A percentile compares a stretch with the other conserved stretches of the same genome.
phyloP scores from a whole-genome alignment of 2,888 invertebrate species.

The Carabus problematicus region DNA sequence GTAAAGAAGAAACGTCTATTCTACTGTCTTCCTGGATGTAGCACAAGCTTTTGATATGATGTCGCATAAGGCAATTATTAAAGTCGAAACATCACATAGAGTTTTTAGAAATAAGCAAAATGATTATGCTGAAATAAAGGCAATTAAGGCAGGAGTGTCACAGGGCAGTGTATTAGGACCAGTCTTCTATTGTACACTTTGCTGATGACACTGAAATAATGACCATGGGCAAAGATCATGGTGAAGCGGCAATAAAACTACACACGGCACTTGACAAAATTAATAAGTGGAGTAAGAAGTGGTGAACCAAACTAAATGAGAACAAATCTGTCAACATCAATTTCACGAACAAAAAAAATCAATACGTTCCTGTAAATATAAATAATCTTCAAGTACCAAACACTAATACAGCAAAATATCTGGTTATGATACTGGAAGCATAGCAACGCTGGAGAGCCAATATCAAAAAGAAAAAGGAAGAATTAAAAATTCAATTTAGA shows the following conservation, averaged over 20 bases:
- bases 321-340: slow-evolving; percentile 47
- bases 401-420: slow-evolving; percentile 42
- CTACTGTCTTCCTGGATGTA: slow-evolving; percentile 8
- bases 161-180: slow-evolving; percentile 25
- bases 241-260: slow-evolving; percentile 26
- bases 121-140: not conserved
- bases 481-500: slow-evolving; percentile 28
- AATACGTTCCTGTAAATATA: slow-evolving; percentile 27
- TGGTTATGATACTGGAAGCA: slow-evolving; percentile 39
- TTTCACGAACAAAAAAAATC: slow-evolving; percentile 46
- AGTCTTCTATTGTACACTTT: slow-evolving; percentile 28
- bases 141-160: slow-evolving; percentile 14
- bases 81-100: too few species aligned
- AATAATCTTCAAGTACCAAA: slow-evolving; percentile 39
- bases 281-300: slow-evolving; percentile 45
- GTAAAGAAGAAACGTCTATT: not conserved
- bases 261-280: slow-evolving; percentile 43
- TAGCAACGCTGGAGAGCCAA: slow-evolving; percentile 38
- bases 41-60: slow-evolving; percentile 14
- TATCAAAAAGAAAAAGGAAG: slow-evolving; percentile 44
- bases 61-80: not conserved
- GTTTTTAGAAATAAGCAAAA: too few species aligned
- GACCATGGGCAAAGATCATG: slow-evolving; percentile 23
- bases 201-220: slow-evolving; percentile 45
- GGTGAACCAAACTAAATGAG: slow-evolving; percentile 47